Base-by-base conservation (phyloP, 2,888 invertebrate species). In the Homarus gammarus region DNA sequence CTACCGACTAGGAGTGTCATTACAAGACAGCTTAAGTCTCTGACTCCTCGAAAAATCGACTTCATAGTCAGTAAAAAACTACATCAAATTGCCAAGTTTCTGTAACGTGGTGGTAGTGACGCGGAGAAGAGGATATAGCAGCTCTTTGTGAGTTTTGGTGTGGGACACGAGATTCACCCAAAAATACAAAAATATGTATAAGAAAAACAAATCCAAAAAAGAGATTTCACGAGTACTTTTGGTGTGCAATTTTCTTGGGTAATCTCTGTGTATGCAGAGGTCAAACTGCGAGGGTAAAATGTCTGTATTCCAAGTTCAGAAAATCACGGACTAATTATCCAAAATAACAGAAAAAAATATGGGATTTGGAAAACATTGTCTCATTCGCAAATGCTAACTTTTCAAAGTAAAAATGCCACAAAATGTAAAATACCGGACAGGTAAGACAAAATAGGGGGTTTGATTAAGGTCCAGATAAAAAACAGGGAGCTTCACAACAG, bases 251-350 rank as follows among this genome's bases (percentile, higher is more conserved):
- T 82, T 70, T 82, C 72, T 64, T 79, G 86, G 86, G 78, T 77
- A 70, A 79, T 79, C 86, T 86, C 51, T 27, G 51, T 79, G 79
- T 33, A 64, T 83, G 88, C 88, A 56, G 83, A 61, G 88, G 79
- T 51, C 33, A 49, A 64, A 61, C 77, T 85, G 85, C 85, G 77
- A 75, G 84, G 85, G 85, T 84, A 31, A 40, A 51, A 77, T n/a
- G 38, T 88, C 88, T 88, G 88, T 88, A 88, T 88, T 88, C 88
- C 88, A 88, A 88, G 88, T 83, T 83, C 81, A 86, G 85, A 86
- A 77, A 84, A 84, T 61, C 61, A 79, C 61, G 44, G n/a, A 49
- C 49, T 44, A 40, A 33, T 49, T 77, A 44, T 27, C 27, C n/a
- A 77, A 77, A 44, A 77, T 33, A 49, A 44, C n/a, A 8, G 18